Conservation (phyloP, 2,888 invertebrate genomes). For the Eremobia ochroleuca region DNA sequence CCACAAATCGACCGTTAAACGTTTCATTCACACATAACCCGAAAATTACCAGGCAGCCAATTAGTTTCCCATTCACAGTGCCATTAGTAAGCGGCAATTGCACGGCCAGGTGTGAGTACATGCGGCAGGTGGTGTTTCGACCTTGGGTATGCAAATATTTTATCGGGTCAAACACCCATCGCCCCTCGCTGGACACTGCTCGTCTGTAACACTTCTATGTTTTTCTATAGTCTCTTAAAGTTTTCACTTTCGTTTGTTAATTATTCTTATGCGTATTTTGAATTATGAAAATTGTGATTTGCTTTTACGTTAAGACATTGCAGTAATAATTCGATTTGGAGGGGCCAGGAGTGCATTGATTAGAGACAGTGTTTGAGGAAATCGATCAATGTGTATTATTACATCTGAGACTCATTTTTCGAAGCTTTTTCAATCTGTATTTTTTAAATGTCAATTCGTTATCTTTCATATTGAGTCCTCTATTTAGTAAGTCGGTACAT, state of each 20-base stretch:
- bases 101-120: constrained; percentile 63
- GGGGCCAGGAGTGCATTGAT: neutral
- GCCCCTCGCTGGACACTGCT: constrained; percentile 58
- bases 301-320: too few relatives aligned
- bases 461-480: neutral
- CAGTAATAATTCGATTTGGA: neutral
- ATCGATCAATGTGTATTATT: neutral
- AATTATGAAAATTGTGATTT: neutral
- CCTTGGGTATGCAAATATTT: constrained; percentile 83
- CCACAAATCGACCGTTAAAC: constrained; percentile 34
- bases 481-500: neutral
- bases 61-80: constrained; percentile 65
- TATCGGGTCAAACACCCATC: constrained; percentile 80
- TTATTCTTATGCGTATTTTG: constrained; percentile 29
- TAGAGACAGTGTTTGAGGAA: neutral
- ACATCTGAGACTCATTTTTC: neutral
- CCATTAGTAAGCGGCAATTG: constrained; percentile 65
- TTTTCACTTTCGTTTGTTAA: constrained; percentile 62
- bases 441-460: neutral
- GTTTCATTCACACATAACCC: constrained; percentile 59
- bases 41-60: constrained; percentile 55
- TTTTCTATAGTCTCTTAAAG: constrained; percentile 43
- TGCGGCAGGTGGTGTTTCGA: constrained; percentile 79
- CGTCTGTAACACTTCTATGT: constrained; percentile 48
- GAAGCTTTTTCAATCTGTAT: too few relatives aligned